These are phyloP conservation scores for Lingula anatina DNA, from an alignment of 2,888 invertebrate species.

Conservation along the genomic window DNA sequence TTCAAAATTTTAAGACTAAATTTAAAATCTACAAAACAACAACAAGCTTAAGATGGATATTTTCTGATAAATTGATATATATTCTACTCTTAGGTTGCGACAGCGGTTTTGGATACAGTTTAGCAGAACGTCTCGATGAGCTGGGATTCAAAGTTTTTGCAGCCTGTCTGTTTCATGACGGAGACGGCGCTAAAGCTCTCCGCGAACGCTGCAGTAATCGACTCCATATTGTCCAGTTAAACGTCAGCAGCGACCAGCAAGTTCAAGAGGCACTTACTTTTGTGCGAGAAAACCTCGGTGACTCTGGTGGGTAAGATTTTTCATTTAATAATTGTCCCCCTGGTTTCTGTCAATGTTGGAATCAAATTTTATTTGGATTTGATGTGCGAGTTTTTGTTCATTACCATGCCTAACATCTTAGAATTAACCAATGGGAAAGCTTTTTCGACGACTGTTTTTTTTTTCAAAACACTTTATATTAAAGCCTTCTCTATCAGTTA, in stretches of 20 bases:
- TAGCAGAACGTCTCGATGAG: constrained; percentile 28
- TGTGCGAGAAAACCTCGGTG: constrained; percentile 29
- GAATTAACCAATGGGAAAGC: no score
- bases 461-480: no score
- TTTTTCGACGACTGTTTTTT: no score
- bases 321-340: not conserved
- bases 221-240: constrained; percentile 27
- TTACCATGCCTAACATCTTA: no score
- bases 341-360: no score
- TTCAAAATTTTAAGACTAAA: no score
- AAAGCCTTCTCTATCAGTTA: no score
- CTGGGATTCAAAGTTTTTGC: constrained; percentile 37
- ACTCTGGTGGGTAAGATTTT: constrained; percentile 17
- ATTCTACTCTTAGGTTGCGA: constrained; percentile 33
- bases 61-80: no score
- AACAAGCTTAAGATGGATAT: no score
- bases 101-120: constrained; percentile 37
- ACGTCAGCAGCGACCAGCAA: constrained; percentile 42
- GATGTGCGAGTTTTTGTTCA: no score
- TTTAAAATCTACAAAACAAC: no score
- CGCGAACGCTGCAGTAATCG: constrained; percentile 20
- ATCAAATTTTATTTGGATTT: no score
- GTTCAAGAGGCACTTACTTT: constrained; percentile 29
- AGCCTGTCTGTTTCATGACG: constrained; percentile 33
- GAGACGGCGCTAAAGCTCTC: constrained; percentile 31